phyloP scores from a whole-genome alignment of 2,113 vertebrate species.

The Ptychochromis oligacanthus region DNA sequence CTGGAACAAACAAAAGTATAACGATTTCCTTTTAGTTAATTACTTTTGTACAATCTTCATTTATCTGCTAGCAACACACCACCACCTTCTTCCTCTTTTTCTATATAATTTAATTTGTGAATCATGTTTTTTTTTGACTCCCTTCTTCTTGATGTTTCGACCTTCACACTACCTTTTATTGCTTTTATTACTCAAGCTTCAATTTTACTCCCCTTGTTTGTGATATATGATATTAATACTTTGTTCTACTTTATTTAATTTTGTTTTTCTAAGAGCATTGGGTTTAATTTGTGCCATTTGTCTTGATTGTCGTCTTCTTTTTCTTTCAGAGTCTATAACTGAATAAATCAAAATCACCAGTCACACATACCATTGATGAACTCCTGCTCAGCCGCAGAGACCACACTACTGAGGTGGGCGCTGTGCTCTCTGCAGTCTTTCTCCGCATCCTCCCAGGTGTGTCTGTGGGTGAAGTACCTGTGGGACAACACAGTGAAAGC shows the following conservation, averaged over 20 bases:
- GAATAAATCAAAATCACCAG: not conserved
- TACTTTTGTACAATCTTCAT: not conserved
- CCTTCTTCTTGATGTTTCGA: not conserved
- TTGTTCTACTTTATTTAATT: not conserved
- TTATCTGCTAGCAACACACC: not conserved
- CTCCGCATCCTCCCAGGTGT: conserved; percentile 96
- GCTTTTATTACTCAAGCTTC: not conserved
- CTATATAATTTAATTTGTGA: not conserved
- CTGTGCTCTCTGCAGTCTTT: conserved; percentile 91
- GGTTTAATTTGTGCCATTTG: not conserved
- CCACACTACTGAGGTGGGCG: conserved; percentile 90
- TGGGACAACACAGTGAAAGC: not conserved
- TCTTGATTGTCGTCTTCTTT: not conserved
- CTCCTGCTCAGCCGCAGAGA: conserved; percentile 85
- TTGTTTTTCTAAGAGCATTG: not conserved
- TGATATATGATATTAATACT: conserved; percentile 10
- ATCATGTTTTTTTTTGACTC: not conserved
- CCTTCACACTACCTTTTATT: not conserved
- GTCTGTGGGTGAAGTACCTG: conserved; percentile 87
- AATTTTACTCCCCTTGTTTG: not conserved
- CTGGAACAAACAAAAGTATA: conserved; percentile 64
- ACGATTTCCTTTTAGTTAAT: not conserved
- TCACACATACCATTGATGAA: conserved; percentile 88
- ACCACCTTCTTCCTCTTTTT: not conserved
- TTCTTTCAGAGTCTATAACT: not conserved